Evolutionary conservation across 2,888 invertebrate genomes (phyloP), one percentile per base, ranked within the genome.

Genomic region (Papilio protenor): DNA sequence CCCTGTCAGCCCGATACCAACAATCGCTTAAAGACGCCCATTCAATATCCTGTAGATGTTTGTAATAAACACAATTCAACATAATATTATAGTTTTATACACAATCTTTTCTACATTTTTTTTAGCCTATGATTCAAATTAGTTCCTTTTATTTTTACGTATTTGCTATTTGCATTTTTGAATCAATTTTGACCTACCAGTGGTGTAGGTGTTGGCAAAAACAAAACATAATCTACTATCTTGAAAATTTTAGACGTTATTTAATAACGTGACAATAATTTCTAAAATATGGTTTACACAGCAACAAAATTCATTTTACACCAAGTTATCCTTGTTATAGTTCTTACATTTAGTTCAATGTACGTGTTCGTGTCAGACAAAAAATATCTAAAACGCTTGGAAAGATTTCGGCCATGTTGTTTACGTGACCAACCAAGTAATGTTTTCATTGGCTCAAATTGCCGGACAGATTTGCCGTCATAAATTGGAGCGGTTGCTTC

Each of bases 11-110:
- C 49, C 66, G 45, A 61, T 61, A 27, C 77, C 74, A 83, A 82
- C 82, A 81, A 81, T 76, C 80, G 78, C 80, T 81, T 79, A 79
- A 86, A 61, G 61, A 87, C 86, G 84, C 80, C 85, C 84, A 83
- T 89, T 88, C 88, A 87, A 86, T 89, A 85, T 87, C 81, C 81
- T 79, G 79, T 69, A 81, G 73, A 77, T 70, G 79, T 78, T 76
- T 77, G 78, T 79, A 81, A 83, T 71, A 82, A 79, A 78, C 72
- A 80, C 77, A 73, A 59, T 77, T 18, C 14, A 55, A 64, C 59
- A 69, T 27, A 80, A 71, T 61, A 5, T 23, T 18, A 40, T 40
- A n/a, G 66, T 40, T 33, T 64, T 12, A 59, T 59, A 61, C 1
- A 27, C 27, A 27, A 61, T 27, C 61, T 11, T 23, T 59, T 3